phyloP scores from a whole-genome alignment of 2,888 invertebrate genomes.

The Tryphoninae sp. region DNA sequence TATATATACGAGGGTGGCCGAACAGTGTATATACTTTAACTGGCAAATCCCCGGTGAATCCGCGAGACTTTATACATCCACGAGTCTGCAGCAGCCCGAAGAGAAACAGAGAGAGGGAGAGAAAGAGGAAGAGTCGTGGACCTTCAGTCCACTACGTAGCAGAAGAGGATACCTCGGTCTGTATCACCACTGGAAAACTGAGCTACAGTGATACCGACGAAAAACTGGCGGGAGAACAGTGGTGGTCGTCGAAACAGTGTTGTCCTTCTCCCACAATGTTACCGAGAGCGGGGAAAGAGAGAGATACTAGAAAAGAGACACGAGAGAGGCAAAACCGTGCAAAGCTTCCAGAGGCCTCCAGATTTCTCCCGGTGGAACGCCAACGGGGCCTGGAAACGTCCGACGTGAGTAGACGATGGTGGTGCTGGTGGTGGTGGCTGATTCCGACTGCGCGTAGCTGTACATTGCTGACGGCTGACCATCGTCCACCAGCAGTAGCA shows the following conservation, averaged over 20 bases:
- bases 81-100: conserved; percentile 43
- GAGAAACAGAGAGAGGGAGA: conserved; percentile 33
- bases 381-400: conserved; percentile 39
- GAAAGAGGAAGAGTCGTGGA: conserved; percentile 26
- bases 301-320: conserved; percentile 7
- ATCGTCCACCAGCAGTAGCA: conserved; percentile 20
- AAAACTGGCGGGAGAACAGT: conserved; percentile 43
- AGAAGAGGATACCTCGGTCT: conserved; percentile 35
- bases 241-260: conserved; percentile 15
- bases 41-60: conserved; percentile 65
- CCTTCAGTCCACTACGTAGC: conserved; percentile 7
- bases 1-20: conserved; percentile 34
- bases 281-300: conserved; percentile 17
- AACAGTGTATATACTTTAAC: conserved; percentile 63
- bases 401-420: neutral
- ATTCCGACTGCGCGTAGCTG: conserved; percentile 15
- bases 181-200: conserved; percentile 46
- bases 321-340: conserved; percentile 49
- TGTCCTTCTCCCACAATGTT: neutral
- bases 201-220: conserved; percentile 28
- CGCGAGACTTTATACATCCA: conserved; percentile 60
- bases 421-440: neutral
- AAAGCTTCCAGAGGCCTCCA: conserved; percentile 51
- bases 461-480: conserved; percentile 47
- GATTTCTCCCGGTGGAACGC: conserved; percentile 49